Conservation (phyloP, 2,113 vertebrate genomes). For the Jaculus jaculus region DNA sequence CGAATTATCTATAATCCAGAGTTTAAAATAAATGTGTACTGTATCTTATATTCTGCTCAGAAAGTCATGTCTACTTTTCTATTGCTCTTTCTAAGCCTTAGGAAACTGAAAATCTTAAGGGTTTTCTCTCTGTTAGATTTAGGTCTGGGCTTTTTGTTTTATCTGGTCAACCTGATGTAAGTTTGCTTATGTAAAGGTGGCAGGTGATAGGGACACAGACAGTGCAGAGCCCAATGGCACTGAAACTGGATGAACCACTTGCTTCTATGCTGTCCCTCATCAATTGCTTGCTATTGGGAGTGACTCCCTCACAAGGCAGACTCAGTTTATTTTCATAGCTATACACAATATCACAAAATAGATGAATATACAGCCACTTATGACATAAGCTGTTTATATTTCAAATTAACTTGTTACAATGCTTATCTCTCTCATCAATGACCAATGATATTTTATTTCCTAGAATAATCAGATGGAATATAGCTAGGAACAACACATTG, state of each 20-base stretch:
- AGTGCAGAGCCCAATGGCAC: not conserved
- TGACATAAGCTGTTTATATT: not conserved
- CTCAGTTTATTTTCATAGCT: not conserved
- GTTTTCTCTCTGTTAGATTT: not conserved
- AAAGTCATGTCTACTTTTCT: not conserved
- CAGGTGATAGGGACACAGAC: not conserved
- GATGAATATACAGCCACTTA: not conserved
- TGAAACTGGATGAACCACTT: too few relatives aligned
- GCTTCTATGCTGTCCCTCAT: not conserved
- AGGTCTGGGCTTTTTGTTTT: not conserved
- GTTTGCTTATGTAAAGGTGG: not conserved
- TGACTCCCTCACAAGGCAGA: not conserved
- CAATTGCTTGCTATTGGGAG: rapidly evolving
- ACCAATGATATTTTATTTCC: not conserved
- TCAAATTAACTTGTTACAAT: not conserved
- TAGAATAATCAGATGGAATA: not conserved
- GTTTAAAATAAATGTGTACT: slow-evolving; percentile 18
- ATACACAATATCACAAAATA: not conserved
- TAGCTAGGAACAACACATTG: not conserved
- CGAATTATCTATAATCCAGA: not conserved
- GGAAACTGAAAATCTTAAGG: not conserved
- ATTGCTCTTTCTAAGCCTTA: not conserved
- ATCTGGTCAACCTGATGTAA: not conserved
- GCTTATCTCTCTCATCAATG: not conserved
- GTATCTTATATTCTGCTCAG: not conserved